Evolutionary conservation across 1,140 invertebrate genomes (phyloP), one percentile per base, ranked within the genome.

Genomic region (Leucophenga varia): DNA sequence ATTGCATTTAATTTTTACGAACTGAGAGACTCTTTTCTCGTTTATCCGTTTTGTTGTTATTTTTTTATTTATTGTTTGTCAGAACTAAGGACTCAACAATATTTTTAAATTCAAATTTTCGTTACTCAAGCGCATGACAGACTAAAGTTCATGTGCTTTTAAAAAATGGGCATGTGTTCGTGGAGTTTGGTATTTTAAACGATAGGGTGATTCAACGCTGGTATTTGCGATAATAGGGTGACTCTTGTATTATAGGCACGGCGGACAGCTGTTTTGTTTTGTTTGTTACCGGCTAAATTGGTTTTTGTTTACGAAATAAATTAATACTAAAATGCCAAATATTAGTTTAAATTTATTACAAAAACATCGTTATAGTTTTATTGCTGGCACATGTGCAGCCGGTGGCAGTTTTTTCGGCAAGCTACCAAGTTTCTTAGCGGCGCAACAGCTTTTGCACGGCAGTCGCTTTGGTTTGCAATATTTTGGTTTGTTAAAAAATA

Each of bases 351-450:
- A 34, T 21, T 13, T 38, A 5, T 20, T 49, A 7, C 19, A 38
- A 17, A 32, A 41, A 36, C 43, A 68, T 35, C 68, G 68, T 9
- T 72, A 63, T 44, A 65, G 68, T 32, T 63, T 72, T 32, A 25
- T 63, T 6, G 69, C 69, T 8, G 69, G 69, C 16, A 43, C 59
- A 6, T 72, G 52, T 45, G 69, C 68, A 41, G 69, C 68, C 8
- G 68, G 61, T 9, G 69, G 69, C 1, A 72, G 69, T 17, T 72
- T 72, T 21, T 72, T 72, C 50, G 69, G 69, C 1, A 72, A 65
- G 31, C 13, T 68, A 13, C 68, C 68, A 5, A 72, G 61, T 36
- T 55, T 47, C 34, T 51, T 70, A 1, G 39, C 18, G 19, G 59
- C 55, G 2, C 40, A 51, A 7, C 49, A 57, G 14, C 21, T 55